Evolutionary conservation across 1,140 invertebrate species (phyloP), one percentile per base, ranked within the genome.

Genomic region (Drosophila novamexicana): DNA sequence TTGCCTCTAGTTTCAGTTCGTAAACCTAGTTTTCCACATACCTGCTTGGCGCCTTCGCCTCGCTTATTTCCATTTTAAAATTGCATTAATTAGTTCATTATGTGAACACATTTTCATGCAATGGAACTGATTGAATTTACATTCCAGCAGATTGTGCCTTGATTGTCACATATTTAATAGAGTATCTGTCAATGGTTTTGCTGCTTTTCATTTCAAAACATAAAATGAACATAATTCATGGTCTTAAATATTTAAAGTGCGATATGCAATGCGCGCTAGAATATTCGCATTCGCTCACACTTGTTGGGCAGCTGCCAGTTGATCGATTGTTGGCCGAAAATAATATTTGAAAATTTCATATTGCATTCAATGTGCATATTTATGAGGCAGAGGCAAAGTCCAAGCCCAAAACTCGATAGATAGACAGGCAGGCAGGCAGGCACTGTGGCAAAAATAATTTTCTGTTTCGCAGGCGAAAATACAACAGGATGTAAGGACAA

Each of bases 291-390:
- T 5, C 22, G 22, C 22, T 29, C 22, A 29, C 63, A 65, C 50
- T 65, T 65, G 39, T 56, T 65, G 63, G 34, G 32, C 52, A 0
- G 53, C 10, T 52, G 34, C 6, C 47, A 29, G 16, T 18, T 10
- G 40, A 22, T 8, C 63, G 12, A 66, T 65, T 64, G 68, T 64
- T 70, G 52, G 32, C n/a, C n/a, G 44, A 16, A 49, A 59, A 45
- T 69, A 50, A 53, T 62, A 37, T 69, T 68, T 39, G 36, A 45
- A 50, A 50, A 59, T 59, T 67, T 52, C 57, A 45, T 39, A 61
- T 44, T 58, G 45, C 53, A 22, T 32, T 34, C 52, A 66, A 44
- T 67, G 63, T 71, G 54, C 53, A 72, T 72, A 72, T 67, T 72
- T 67, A 72, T 72, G 54, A 67, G 63, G 45, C 47, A 18, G 8